Evolutionary conservation across 2,113 vertebrate genomes (phyloP).

Genomic region (Equus quagga): DNA sequence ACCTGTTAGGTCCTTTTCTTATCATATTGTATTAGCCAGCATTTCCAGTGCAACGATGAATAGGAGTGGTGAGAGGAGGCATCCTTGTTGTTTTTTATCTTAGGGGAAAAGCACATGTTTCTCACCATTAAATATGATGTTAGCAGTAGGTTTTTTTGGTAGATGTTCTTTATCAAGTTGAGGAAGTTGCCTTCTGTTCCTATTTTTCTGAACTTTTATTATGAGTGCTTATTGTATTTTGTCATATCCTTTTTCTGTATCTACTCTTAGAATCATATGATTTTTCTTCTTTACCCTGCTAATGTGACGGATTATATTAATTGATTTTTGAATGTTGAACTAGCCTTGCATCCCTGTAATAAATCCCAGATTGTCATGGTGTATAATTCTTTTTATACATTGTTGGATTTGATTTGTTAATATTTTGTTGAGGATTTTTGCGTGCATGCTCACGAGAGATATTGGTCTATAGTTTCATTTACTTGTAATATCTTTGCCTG

Average conservation of each 20-base stretch:
- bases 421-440: background rate
- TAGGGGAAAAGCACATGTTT: background rate
- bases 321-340: background rate
- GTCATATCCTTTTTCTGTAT: background rate
- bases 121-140: background rate
- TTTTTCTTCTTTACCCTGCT: background rate
- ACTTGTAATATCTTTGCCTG: background rate
- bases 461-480: background rate
- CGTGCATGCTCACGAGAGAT: background rate
- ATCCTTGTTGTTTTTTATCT: background rate
- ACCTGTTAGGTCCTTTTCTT: background rate
- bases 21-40: background rate
- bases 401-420: background rate
- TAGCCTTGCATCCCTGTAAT: background rate
- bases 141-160: background rate
- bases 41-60: background rate
- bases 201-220: background rate
- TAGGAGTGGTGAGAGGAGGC: background rate
- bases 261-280: background rate
- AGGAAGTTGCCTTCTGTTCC: background rate
- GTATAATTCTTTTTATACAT: background rate
- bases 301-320: background rate
- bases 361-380: background rate
- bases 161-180: background rate
- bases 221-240: background rate